Percentiles rank a stretch among this genome's conserved stretches.
phyloP scores from a whole-genome alignment of 2,113 vertebrate genomes.

The Cichladusa arquata region DNA sequence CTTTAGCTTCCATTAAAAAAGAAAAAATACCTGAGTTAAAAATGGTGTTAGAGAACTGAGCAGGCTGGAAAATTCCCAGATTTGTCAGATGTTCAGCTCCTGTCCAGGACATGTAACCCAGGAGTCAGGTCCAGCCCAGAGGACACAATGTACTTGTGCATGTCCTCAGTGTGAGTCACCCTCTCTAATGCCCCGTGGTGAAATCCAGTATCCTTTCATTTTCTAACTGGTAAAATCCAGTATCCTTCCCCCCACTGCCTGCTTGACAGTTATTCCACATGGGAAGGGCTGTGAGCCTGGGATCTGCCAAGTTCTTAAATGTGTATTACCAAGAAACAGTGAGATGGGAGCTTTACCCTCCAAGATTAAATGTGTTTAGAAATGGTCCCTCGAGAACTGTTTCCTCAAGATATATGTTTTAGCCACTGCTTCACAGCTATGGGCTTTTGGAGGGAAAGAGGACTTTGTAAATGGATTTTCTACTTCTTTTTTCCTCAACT shows the following conservation, averaged over 20 bases:
- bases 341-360: background rate
- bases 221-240: background rate
- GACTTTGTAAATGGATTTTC: background rate
- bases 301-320: background rate
- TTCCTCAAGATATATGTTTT: background rate
- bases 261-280: rapidly evolving
- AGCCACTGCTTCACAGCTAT: background rate
- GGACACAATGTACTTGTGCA: too few relatives aligned
- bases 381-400: background rate
- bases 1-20: background rate
- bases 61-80: background rate
- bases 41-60: background rate
- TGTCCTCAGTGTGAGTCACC: background rate
- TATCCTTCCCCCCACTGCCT: background rate
- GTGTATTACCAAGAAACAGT: background rate
- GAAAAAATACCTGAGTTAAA: background rate
- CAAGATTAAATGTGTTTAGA: background rate
- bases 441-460: background rate
- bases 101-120: background rate
- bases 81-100: background rate
- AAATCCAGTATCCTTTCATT: background rate
- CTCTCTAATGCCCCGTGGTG: background rate
- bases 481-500: background rate
- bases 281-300: background rate
- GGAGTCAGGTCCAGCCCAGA: background rate